Conservation (phyloP, 2,113 vertebrate species). For the Notothenia rossii region DNA sequence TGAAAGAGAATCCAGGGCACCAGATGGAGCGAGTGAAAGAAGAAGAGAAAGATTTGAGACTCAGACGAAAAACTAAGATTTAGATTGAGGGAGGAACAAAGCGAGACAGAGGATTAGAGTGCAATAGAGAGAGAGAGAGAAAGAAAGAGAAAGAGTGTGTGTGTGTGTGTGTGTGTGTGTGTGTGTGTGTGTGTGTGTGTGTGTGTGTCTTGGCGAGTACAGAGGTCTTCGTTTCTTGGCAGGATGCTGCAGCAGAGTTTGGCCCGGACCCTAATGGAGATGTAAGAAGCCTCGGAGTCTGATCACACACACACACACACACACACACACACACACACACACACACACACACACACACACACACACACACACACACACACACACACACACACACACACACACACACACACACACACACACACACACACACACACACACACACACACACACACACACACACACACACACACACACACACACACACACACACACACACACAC, state of each 20-base stretch:
- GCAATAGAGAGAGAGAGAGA: constrained; percentile 27
- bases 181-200: too few species aligned
- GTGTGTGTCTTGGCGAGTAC: constrained; percentile 44
- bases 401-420: too few species aligned
- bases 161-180: too few species aligned
- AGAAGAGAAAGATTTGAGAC: constrained; percentile 39
- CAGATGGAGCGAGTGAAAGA: constrained; percentile 56
- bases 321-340: constrained; percentile 18
- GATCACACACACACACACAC: constrained; percentile 46
- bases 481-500: too few species aligned
- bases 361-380: too few species aligned
- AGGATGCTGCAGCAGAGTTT: constrained; percentile 62
- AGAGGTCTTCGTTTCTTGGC: constrained; percentile 71
- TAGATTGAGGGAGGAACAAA: constrained; percentile 54
- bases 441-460: too few species aligned
- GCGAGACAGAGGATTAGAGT: constrained; percentile 45
- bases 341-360: constrained; percentile 8
- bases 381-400: too few species aligned
- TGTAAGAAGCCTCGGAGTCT: constrained; percentile 66
- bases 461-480: too few species aligned
- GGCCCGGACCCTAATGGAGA: constrained; percentile 73
- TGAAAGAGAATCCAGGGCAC: constrained; percentile 51
- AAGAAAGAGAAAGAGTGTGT: constrained; percentile 1
- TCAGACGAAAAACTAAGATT: constrained; percentile 53
- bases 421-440: too few species aligned